Percentiles rank a stretch among this genome's conserved stretches.
Conservation (phyloP, 1,140 invertebrate genomes). For the Augochlora pura region DNA sequence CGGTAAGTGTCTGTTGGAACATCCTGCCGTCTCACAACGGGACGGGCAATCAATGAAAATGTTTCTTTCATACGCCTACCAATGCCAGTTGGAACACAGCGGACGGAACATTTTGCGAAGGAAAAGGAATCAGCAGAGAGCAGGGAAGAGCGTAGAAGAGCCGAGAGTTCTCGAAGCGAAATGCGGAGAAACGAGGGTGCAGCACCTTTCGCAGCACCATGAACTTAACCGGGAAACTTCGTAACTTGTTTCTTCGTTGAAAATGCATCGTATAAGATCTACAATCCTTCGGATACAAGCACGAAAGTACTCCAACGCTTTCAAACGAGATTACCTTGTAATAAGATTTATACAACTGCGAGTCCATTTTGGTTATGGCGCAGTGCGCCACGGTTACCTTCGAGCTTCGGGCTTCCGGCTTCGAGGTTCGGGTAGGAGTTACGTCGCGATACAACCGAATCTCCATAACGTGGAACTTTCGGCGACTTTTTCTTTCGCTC, state of each 20-base stretch:
- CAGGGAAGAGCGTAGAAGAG: background rate
- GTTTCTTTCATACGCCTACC: too few relatives aligned
- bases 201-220: background rate
- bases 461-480: background rate
- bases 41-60: too few relatives aligned
- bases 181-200: conserved; percentile 1
- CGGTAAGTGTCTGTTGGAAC: too few relatives aligned
- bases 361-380: conserved; percentile 1
- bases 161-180: background rate
- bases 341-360: conserved; percentile 38
- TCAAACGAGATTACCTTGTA: conserved; percentile 34
- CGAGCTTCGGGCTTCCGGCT: too few relatives aligned
- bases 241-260: conserved; percentile 35
- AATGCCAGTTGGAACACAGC: too few relatives aligned
- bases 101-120: too few relatives aligned
- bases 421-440: background rate
- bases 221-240: conserved; percentile 34
- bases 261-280: conserved; percentile 31
- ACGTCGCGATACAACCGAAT: background rate
- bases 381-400: background rate
- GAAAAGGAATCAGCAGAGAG: too few relatives aligned
- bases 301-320: conserved; percentile 19
- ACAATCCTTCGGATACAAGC: conserved; percentile 12
- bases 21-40: too few relatives aligned
- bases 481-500: background rate